A percentile compares a stretch with the other conserved stretches of the same genome.
Conservation (phyloP, 2,888 invertebrate species). For the Cephalotes varians region DNA sequence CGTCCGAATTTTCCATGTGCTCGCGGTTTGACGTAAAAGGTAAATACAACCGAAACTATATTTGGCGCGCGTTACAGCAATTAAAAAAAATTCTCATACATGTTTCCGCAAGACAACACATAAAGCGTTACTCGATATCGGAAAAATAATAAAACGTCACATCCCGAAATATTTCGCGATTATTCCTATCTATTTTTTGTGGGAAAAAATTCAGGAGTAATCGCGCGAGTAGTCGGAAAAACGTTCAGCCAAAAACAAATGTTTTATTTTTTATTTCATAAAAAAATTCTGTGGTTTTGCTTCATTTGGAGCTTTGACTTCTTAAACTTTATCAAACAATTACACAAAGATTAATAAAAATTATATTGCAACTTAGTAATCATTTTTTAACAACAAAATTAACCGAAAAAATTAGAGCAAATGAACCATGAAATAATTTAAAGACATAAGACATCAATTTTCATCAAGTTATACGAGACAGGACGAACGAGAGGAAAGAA, state of each 20-base stretch:
- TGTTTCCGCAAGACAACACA: constrained; percentile 34
- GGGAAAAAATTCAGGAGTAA: constrained; percentile 10
- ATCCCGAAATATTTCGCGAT: background rate
- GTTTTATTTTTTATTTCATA: background rate
- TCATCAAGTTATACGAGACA: background rate
- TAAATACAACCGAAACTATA: constrained; percentile 40
- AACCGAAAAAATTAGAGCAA: background rate
- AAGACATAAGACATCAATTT: background rate
- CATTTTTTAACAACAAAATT: background rate
- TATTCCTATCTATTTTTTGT: constrained; percentile 24
- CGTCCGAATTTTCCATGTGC: constrained; percentile 12
- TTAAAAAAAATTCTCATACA: constrained; percentile 36
- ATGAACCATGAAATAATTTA: background rate
- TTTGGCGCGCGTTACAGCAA: constrained; percentile 28
- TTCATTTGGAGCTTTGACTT: background rate
- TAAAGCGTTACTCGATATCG: constrained; percentile 28
- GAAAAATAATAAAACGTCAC: constrained; percentile 39
- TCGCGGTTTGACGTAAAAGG: background rate
- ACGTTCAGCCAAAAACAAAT: background rate
- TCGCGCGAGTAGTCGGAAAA: background rate
- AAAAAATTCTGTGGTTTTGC: background rate
- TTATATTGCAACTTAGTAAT: background rate
- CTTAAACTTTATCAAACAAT: background rate
- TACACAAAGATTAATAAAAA: background rate
- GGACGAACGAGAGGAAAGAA: background rate